A percentile compares a stretch with the other conserved stretches of the same genome.
Conservation (phyloP, 2,113 vertebrate species). For the Daphoenositta chrysoptera region DNA sequence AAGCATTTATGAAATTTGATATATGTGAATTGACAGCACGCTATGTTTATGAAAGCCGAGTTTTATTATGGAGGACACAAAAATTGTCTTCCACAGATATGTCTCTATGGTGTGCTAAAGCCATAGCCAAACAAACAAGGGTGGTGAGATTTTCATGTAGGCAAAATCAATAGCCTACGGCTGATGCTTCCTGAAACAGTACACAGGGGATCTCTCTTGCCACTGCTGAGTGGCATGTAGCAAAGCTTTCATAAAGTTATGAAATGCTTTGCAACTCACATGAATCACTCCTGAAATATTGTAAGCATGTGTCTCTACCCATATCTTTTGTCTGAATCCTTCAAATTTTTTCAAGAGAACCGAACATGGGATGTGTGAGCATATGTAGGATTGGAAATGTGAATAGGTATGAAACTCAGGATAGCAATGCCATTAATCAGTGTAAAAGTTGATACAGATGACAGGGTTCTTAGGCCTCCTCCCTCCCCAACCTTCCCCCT, state of each 20-base stretch:
- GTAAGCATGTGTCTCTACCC: background rate
- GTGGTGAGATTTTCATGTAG: background rate
- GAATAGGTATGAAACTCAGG: background rate
- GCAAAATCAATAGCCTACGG: background rate
- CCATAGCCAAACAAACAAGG: background rate
- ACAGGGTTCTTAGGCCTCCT: background rate
- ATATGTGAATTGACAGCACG: background rate
- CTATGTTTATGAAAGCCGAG: background rate
- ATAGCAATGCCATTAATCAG: background rate
- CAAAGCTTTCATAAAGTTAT: background rate
- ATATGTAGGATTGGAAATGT: fast-evolving
- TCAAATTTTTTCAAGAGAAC: background rate
- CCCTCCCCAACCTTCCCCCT: background rate
- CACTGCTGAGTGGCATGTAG: background rate
- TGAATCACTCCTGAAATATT: constrained; percentile 38
- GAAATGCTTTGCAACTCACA: background rate
- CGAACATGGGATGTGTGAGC: background rate
- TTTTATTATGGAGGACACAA: background rate
- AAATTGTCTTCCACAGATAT: background rate
- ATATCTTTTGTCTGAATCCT: background rate
- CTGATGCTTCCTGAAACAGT: background rate
- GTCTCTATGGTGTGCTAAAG: background rate
- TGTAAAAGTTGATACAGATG: background rate
- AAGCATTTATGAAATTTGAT: background rate
- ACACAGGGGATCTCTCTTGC: background rate